phyloP scores from a whole-genome alignment of 2,888 invertebrate genomes.

The Antheraea yamamai region DNA sequence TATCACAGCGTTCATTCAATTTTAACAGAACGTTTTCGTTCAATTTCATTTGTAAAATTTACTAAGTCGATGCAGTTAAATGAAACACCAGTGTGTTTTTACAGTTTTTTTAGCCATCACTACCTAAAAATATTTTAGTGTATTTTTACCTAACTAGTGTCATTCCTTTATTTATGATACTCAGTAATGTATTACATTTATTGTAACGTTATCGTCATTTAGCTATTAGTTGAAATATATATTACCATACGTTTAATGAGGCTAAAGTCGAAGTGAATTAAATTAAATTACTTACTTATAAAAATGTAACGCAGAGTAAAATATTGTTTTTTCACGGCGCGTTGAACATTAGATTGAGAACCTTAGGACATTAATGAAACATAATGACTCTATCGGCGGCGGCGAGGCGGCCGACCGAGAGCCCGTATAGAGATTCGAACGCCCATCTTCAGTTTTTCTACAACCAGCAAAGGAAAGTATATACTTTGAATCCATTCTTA shows the following conservation, averaged over 20 bases:
- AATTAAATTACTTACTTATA: not conserved
- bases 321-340: not conserved
- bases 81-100: too few species aligned
- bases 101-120: too few species aligned
- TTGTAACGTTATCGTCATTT: too few species aligned
- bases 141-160: too few species aligned
- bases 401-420: slow-evolving; percentile 53
- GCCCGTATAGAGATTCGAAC: slow-evolving; percentile 25
- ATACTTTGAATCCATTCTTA: slow-evolving; percentile 12
- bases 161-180: too few species aligned
- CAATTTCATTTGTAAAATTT: too few species aligned
- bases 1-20: too few species aligned
- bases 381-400: slow-evolving; percentile 82
- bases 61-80: too few species aligned
- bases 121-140: too few species aligned
- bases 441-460: slow-evolving; percentile 36
- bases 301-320: not conserved
- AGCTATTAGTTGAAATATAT: too few species aligned
- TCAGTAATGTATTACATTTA: too few species aligned
- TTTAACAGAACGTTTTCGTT: too few species aligned
- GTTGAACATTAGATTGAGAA: slow-evolving; percentile 50
- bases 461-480: slow-evolving; percentile 18
- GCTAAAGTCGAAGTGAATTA: not conserved
- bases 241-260: not conserved
- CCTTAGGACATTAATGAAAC: slow-evolving; percentile 67